Conservation (phyloP, 2,113 vertebrate species). For the Cyphomyrus plagiostoma region DNA sequence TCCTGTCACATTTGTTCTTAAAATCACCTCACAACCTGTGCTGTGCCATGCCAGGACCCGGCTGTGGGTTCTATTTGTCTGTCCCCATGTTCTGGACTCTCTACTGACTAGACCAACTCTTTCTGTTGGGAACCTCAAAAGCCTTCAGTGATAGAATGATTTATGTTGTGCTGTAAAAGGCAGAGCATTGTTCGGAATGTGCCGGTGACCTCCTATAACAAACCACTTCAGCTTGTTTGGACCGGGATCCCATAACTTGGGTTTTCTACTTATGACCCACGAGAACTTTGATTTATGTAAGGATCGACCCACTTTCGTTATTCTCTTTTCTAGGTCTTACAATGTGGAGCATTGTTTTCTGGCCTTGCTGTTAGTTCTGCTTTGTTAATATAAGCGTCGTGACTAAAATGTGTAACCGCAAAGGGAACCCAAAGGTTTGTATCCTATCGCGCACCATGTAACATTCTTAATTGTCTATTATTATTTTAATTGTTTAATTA, state of each 20-base stretch:
- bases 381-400: not conserved
- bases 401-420: not conserved
- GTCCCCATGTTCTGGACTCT: not conserved
- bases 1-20: not conserved
- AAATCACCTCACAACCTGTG: not conserved
- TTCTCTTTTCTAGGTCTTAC: constrained; percentile 3
- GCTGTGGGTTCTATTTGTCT: not conserved
- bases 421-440: not conserved
- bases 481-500: not conserved
- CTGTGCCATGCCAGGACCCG: not conserved
- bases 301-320: not conserved
- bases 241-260: not conserved
- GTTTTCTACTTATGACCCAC: not conserved
- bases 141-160: not conserved
- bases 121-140: not conserved
- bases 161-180: not conserved
- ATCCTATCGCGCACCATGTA: not conserved
- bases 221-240: not conserved
- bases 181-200: not conserved
- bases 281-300: not conserved
- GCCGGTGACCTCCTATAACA: not conserved
- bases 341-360: constrained; percentile 8
- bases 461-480: not conserved
- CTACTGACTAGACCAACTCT: not conserved
- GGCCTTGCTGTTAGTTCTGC: not conserved